A percentile compares a stretch with the other conserved stretches of the same genome.
These are phyloP conservation scores for Esox niger DNA, from an alignment of 2,113 vertebrate genomes.

Conservation along the genomic window DNA sequence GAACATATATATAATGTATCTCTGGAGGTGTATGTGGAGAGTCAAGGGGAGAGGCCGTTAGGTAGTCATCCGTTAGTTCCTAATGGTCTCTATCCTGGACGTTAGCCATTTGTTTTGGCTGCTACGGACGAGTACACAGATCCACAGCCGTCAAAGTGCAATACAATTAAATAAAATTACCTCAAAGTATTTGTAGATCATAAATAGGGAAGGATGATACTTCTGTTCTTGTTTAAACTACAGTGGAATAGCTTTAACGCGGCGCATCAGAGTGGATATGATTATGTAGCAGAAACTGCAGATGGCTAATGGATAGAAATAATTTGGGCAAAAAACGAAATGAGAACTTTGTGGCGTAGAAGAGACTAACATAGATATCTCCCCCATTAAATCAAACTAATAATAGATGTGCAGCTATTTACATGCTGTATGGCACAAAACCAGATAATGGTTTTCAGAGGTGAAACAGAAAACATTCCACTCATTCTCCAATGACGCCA, in stretches of 20 bases:
- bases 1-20: neutral
- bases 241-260: neutral
- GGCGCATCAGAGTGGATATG: neutral
- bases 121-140: constrained; percentile 33
- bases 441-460: too few species aligned
- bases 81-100: constrained; percentile 21
- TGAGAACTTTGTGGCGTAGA: neutral
- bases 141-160: neutral
- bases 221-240: neutral
- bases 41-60: constrained; percentile 13
- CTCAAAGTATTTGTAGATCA: neutral
- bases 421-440: too few species aligned
- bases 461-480: too few species aligned
- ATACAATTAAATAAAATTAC: neutral
- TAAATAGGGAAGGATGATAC: neutral
- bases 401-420: too few species aligned
- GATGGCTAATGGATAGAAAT: neutral
- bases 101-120: constrained; percentile 37
- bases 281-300: neutral
- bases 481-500: too few species aligned
- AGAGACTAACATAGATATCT: neutral
- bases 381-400: too few species aligned
- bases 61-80: constrained; percentile 30
- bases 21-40: constrained; percentile 4
- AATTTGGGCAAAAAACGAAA: neutral